Base-by-base conservation (phyloP, 1,140 invertebrate genomes). In the Diprion similis region DNA sequence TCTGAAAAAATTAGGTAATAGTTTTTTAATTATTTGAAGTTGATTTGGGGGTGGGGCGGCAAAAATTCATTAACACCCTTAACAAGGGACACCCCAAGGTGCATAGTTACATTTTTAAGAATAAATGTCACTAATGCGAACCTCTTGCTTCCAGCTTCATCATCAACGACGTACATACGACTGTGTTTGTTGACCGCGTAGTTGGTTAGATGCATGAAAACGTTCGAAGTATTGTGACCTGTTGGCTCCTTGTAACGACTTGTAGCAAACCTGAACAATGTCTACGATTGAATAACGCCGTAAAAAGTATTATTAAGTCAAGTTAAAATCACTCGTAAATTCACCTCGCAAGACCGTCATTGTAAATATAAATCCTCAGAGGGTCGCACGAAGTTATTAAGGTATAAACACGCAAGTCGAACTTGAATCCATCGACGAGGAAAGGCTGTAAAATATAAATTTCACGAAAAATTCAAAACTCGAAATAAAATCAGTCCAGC, bases 161-260 rank as follows among this genome's bases (percentile, higher is more conserved):
- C 92, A 79, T 94, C 92, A 73, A 92, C 89, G 11, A 93, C 88
- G 81, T 95, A 97, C 71, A 94, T 93, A 68, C 93, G 89, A 81
- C 94, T 96, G 77, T 95, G 93, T 81, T 98, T 98, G 87, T 99
- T 99, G 1, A 99, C 92, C 0, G 96, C 95, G 84, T 99, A 99
- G 89, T 99, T 99, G 0, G 98, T 99, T 73, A 99, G 89, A 88
- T 99, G 98, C 96, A 99, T 99, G 83, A 93, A 99, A 47, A 97
- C 91, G 83, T 98, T 96, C 0, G 90, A 90, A 2, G 94, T 91
- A 78, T 98, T 98, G 48, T 92, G 90, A 15, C 91, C 88, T 66
- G 90, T 94, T 0, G 96, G 95, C 79, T 96, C 93, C 74, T 92
- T 91, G 81, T 97, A 97, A 79, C 94, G 91, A 77, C 91, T 94